A percentile compares a stretch with the other conserved stretches of the same genome.
Conservation (phyloP, 2,113 vertebrate genomes). For the Bucco capensis region DNA sequence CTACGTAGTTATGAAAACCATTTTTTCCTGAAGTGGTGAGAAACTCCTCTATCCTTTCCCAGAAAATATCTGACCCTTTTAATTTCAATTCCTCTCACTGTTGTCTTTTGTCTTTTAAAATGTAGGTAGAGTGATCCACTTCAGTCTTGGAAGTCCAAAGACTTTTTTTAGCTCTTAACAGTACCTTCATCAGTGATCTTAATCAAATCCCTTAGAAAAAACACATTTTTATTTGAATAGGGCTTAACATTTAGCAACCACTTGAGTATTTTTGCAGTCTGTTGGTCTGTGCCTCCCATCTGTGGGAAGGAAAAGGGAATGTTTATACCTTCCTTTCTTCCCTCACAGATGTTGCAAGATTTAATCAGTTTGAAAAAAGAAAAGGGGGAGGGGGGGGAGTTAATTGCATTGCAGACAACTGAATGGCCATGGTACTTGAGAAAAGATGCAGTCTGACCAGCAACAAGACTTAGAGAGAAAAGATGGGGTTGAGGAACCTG, state of each 20-base stretch:
- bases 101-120: neutral
- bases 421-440: neutral
- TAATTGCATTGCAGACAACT: conserved; percentile 27
- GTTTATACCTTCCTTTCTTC: conserved; percentile 22
- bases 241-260: neutral
- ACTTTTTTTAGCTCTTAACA: neutral
- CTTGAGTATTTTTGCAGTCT: conserved; percentile 1
- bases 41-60: neutral
- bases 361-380: conserved; percentile 29
- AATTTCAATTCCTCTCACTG: neutral
- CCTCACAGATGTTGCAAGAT: conserved; percentile 36
- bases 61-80: neutral
- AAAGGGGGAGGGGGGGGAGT: neutral
- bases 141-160: neutral
- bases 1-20: neutral
- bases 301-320: conserved; percentile 15
- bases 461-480: neutral
- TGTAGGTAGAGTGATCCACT: neutral
- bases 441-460: neutral
- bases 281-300: conserved; percentile 1
- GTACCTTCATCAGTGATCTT: neutral
- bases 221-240: neutral
- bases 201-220: neutral
- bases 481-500: neutral
- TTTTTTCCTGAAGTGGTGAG: neutral